A percentile compares a stretch with the other conserved stretches of the same genome.
Evolutionary conservation across 2,888 invertebrate genomes (phyloP).

Genomic region (Leptinotarsa tumamoca): DNA sequence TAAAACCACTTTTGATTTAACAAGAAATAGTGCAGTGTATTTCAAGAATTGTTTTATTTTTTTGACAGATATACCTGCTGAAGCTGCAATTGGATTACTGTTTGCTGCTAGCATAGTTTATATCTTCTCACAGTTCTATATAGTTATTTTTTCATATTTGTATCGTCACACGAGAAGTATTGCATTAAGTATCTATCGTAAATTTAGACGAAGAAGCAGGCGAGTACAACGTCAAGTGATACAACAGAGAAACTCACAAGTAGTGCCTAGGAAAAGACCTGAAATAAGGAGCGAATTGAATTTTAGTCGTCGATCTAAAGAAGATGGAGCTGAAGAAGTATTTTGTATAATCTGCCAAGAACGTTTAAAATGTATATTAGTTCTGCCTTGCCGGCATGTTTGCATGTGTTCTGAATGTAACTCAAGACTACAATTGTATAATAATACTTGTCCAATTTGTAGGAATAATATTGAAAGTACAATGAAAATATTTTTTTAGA

Average conservation of each 20-base stretch:
- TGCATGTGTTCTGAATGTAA: constrained; percentile 71
- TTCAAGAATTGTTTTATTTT: constrained; percentile 47
- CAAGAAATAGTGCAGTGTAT: constrained; percentile 27
- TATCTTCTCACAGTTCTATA: constrained; percentile 55
- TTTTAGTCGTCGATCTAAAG: constrained; percentile 20
- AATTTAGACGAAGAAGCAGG: constrained; percentile 26
- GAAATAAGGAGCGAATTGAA: constrained; percentile 19
- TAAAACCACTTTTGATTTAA: constrained; percentile 33
- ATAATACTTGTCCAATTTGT: constrained; percentile 69
- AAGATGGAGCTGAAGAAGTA: constrained; percentile 57
- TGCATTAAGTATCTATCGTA: constrained; percentile 27
- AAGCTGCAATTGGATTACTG: constrained; percentile 56
- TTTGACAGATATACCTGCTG: constrained; percentile 59
- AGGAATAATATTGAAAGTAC: constrained; percentile 70
- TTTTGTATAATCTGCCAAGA: constrained; percentile 72
- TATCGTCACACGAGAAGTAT: constrained; percentile 35
- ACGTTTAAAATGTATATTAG: constrained; percentile 69
- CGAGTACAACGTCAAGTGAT: background rate
- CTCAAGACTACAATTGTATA: constrained; percentile 67
- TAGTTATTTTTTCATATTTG: constrained; percentile 45
- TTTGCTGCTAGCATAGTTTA: constrained; percentile 54
- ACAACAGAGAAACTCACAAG: background rate
- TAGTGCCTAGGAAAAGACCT: constrained; percentile 15
- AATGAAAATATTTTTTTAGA: constrained; percentile 69
- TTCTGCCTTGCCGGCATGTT: constrained; percentile 71